phyloP scores from a whole-genome alignment of 2,113 vertebrate genomes.

The Nerophis ophidion region DNA sequence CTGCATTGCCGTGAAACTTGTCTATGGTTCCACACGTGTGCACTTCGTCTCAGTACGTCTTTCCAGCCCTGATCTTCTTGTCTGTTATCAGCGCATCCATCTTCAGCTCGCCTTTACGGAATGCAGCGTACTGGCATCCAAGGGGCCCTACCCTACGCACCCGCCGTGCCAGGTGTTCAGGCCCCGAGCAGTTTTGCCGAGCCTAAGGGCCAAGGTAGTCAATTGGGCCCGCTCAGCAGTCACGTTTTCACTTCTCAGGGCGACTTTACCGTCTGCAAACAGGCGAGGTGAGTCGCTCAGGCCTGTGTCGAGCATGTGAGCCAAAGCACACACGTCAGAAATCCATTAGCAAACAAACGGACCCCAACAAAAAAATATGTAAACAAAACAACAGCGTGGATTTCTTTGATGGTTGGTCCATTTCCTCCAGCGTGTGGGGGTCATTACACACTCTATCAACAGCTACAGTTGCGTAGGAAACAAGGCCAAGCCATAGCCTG shows the following conservation, averaged over 20 bases:
- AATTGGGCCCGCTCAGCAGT: background rate
- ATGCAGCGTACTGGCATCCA: constrained; percentile 51
- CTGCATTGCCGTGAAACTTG: background rate
- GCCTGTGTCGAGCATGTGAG: constrained; percentile 3
- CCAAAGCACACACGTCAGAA: constrained; percentile 2
- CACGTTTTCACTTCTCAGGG: constrained; percentile 18
- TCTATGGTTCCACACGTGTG: constrained; percentile 17
- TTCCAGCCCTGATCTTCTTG: constrained; percentile 32
- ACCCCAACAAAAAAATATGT: constrained; percentile 13
- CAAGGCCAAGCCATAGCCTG: background rate
- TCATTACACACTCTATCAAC: constrained; percentile 30
- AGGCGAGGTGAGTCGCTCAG: constrained; percentile 31
- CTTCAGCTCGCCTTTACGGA: constrained; percentile 31
- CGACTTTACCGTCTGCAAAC: constrained; percentile 32
- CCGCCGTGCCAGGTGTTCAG: constrained; percentile 17
- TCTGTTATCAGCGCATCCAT: constrained; percentile 46
- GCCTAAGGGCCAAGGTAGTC: background rate
- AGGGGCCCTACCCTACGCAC: constrained; percentile 25
- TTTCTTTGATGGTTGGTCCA: constrained; percentile 27
- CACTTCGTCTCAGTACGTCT: constrained; percentile 20
- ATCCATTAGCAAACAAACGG: constrained; percentile 40
- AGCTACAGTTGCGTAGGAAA: constrained; percentile 44
- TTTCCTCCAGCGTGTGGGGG: background rate
- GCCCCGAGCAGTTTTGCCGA: background rate
- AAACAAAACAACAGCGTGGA: constrained; percentile 10